phyloP scores from a whole-genome alignment of 2,797 vertebrate species.

The Parambassis ranga region DNA sequence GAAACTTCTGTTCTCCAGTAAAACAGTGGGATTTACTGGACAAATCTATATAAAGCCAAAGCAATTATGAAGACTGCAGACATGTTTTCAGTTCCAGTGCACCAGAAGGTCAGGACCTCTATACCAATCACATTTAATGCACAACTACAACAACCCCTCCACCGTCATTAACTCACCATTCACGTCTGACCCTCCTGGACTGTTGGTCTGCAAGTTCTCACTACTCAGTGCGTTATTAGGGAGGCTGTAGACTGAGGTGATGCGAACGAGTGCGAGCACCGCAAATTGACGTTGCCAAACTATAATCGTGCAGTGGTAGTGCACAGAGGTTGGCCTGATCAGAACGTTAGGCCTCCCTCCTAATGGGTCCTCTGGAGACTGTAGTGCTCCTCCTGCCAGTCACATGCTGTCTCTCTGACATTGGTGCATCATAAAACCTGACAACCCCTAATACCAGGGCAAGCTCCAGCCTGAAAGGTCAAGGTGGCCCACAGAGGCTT shows the following conservation, averaged over 20 bases:
- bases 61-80: conserved; percentile 19
- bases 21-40: too few relatives aligned
- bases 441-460: conserved; percentile 56
- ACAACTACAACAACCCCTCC: too few relatives aligned
- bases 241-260: conserved; percentile 43
- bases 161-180: conserved; percentile 43
- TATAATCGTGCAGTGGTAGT: conserved; percentile 45
- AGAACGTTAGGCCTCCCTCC: conserved; percentile 45
- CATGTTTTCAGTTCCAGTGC: conserved; percentile 12
- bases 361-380: conserved; percentile 74
- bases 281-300: conserved; percentile 32
- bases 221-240: conserved; percentile 44
- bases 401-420: conserved; percentile 51
- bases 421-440: conserved; percentile 53
- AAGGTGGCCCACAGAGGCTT: conserved; percentile 25
- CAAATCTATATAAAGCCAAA: not conserved
- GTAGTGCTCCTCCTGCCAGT: conserved; percentile 48
- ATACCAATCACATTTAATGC: conserved; percentile 40
- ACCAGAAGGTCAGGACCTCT: conserved; percentile 29
- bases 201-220: conserved; percentile 16
- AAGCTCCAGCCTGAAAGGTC: conserved; percentile 47
- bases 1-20: too few relatives aligned
- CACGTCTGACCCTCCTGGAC: conserved; percentile 41
- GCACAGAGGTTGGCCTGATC: conserved; percentile 51
- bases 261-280: conserved; percentile 51